Evolutionary conservation across 1,140 invertebrate genomes (phyloP).

Genomic region (Propsilocerus akamusi): DNA sequence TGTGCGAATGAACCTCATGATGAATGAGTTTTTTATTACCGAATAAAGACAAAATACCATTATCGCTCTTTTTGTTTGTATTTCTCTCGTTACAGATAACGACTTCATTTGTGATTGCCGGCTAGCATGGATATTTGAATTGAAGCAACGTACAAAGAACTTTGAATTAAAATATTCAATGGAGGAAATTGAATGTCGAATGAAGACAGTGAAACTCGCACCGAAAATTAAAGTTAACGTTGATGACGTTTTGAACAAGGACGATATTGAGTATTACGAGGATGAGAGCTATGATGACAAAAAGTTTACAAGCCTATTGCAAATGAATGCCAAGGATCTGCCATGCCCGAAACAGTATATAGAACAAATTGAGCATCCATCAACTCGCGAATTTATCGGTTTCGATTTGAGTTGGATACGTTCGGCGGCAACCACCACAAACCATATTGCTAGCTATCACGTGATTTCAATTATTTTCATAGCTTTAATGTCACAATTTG

Average conservation of each 20-base stretch:
- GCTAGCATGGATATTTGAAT: slow-evolving; percentile 50
- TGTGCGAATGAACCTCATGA: too few species aligned
- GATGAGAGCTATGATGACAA: slow-evolving; percentile 10
- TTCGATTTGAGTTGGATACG: slow-evolving; percentile 19
- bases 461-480: not conserved
- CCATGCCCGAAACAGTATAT: slow-evolving; percentile 42
- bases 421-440: not conserved
- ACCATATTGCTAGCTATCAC: not conserved
- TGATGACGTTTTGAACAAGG: not conserved
- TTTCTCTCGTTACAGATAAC: too few species aligned
- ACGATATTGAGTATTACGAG: not conserved
- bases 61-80: too few species aligned
- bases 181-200: slow-evolving; percentile 38
- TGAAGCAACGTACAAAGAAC: slow-evolving; percentile 53
- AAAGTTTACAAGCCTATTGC: slow-evolving; percentile 30
- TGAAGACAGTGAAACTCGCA: not conserved
- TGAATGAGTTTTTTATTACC: too few species aligned
- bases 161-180: slow-evolving; percentile 40
- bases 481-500: not conserved
- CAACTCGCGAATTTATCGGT: slow-evolving; percentile 24
- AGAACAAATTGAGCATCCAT: slow-evolving; percentile 33
- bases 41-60: too few species aligned
- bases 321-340: slow-evolving; percentile 39
- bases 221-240: not conserved
- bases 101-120: slow-evolving; percentile 61